Evolutionary conservation across 1,140 invertebrate species (phyloP), one percentile per base, ranked within the genome.

Genomic region (Ectropis grisescens): DNA sequence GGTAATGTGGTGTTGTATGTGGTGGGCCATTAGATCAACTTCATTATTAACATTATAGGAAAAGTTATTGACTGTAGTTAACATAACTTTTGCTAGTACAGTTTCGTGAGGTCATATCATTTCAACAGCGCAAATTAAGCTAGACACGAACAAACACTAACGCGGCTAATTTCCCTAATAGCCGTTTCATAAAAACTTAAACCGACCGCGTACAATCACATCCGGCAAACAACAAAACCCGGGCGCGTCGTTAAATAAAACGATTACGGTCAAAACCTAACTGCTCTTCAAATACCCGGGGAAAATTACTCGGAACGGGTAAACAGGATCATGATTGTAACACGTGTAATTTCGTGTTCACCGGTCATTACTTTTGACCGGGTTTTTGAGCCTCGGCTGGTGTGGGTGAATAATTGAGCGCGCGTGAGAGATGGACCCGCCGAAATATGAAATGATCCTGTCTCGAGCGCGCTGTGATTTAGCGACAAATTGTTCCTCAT

Each of bases 401-500:
- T 22, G 13, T 10, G 2, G 55, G 60, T 78, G 70, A 78, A 78
- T 78, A 72, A 78, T 72, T 74, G 59, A 71, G 55, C 53, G 47
- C 37, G 33, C 29, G 47, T 58, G 60, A 58, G 62, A 62, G 64
- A 66, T 64, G 56, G 60, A 66, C 54, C 52, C 45, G 58, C 53
- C 67, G 59, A 76, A 74, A 70, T 78, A 74, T 78, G 69, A 67
- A 70, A 70, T 67, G 66, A 65, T 62, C 61, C 49, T 59, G 62
- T 58, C 58, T 57, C 49, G 57, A 44, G 33, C 45, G 39, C 33
- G 40, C 25, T 36, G 42, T 56, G 49, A 41, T 45, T 44, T 5
- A 2, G 15, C 24, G 31, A 16, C 8, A 19, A 26, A 14, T 5
- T 6, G 30, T 1, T 8, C 24, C 27, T 28, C 12, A 9, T 28